Evolutionary conservation across 2,888 invertebrate species (phyloP), one percentile per base, ranked within the genome.

Genomic region (Philhelius pedissequus): DNA sequence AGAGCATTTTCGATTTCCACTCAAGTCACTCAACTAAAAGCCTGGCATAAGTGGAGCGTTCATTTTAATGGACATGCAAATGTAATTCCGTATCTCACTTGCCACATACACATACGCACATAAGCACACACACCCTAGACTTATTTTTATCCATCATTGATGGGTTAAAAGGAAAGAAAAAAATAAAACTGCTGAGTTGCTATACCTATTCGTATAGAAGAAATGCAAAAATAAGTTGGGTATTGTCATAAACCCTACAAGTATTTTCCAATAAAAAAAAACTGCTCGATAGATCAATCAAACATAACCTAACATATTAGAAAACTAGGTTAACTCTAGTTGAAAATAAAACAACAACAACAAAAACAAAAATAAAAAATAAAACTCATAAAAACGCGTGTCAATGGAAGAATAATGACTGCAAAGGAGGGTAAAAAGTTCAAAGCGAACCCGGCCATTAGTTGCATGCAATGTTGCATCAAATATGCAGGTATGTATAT

Each of bases 241-340:
- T 48, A 68, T 35, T 62, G 66, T 77, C 71, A 66, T 71, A 58
- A 22, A 43, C 13, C 58, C 25, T 52, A 22, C 66, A 30, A 56
- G 68, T 64, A 64, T 40, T 58, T 78, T 60, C 35, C 35, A 60
- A 69, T 62, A 68, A 54, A 38, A 60, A 69, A 54, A 68, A 54
- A 38, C 30, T 62, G 38, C 35, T 58, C 43, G 15, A 64, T 25
- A 64, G 74, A 78, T 78, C 78, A 73, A 78, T 83, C 77, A 70
- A 73, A 60, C 30, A 52, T 52, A 40, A 48, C 43, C 50, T 71
- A 66, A 60, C 68, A 43, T 25, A 25, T 62, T 13, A 62, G 7
- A 48, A 83, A 83, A 83, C 83, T 83, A 22, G 83, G 83, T 83
- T 83, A 83, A 74, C 69, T 52, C 20, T 43, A 25, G n/a, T 54